Evolutionary conservation across 2,113 vertebrate genomes (phyloP).

Genomic region (Oxyruncus cristatus): DNA sequence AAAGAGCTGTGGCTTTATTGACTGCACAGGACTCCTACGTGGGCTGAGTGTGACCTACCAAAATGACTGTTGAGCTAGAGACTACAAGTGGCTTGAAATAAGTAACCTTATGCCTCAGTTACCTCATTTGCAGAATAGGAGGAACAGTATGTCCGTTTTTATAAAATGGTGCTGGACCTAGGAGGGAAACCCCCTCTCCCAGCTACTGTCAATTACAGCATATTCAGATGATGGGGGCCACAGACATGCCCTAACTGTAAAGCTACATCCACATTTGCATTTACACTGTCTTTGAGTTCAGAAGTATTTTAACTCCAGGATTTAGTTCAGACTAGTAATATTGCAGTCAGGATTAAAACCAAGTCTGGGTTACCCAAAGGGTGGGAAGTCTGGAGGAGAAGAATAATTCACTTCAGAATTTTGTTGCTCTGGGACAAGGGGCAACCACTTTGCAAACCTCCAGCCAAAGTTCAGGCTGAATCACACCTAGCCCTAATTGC

Average conservation of each 20-base stretch:
- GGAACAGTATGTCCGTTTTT: not conserved
- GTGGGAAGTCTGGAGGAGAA: not conserved
- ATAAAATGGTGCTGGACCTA: not conserved
- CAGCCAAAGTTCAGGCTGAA: not conserved
- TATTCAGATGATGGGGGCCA: not conserved
- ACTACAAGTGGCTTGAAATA: not conserved
- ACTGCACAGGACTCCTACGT: not conserved
- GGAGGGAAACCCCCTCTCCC: rapidly evolving
- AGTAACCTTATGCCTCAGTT: not conserved
- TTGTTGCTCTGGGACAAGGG: not conserved
- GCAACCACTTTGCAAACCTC: not conserved
- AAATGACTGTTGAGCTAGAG: not conserved
- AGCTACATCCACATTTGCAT: not conserved
- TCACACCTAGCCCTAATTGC: not conserved
- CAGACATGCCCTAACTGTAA: not conserved
- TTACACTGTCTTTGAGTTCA: not conserved
- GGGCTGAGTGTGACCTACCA: not conserved
- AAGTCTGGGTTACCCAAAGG: not conserved
- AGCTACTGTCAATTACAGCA: not conserved
- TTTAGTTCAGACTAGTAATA: not conserved
- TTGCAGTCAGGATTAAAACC: not conserved
- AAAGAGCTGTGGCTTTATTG: not conserved
- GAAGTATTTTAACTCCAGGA: not conserved
- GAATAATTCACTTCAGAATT: not conserved
- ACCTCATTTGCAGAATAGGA: not conserved